Evolutionary conservation across 1,140 invertebrate species (phyloP).

Genomic region (Wiebesia pumilae): DNA sequence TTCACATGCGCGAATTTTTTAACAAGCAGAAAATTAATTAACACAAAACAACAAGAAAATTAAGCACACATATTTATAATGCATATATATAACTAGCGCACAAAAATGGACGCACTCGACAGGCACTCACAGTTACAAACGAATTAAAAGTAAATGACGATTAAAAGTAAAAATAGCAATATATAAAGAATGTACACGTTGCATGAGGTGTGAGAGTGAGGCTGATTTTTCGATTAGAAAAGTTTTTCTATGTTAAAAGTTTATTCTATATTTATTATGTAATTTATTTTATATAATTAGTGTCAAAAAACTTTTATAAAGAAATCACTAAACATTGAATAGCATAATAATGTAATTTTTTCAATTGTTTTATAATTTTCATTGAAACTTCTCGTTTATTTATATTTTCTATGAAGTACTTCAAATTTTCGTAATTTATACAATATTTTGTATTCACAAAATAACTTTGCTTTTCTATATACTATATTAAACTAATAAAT

Average conservation of each 20-base stretch:
- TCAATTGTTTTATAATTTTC: not conserved
- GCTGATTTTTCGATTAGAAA: constrained; percentile 14
- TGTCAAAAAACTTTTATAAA: not conserved
- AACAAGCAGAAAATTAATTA: constrained; percentile 48
- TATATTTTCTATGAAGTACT: not conserved
- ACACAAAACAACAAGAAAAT: constrained; percentile 41
- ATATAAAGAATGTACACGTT: constrained; percentile 47
- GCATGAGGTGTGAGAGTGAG: constrained; percentile 25
- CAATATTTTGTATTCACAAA: constrained; percentile 2
- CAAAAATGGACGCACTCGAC: constrained; percentile 50
- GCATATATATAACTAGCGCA: constrained; percentile 44
- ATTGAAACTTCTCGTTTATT: not conserved
- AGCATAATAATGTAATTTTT: not conserved
- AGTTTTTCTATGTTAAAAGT: not conserved
- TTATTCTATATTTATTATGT: not conserved
- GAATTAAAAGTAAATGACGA: constrained; percentile 42
- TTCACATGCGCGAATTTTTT: constrained; percentile 20
- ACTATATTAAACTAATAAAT: not conserved
- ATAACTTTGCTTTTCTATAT: not conserved
- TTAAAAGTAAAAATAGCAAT: constrained; percentile 34
- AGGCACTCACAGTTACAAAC: constrained; percentile 51
- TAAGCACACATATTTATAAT: constrained; percentile 45
- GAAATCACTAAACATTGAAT: not conserved
- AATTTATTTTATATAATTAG: not conserved
- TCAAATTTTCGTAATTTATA: not conserved